A percentile compares a stretch with the other conserved stretches of the same genome.
Evolutionary conservation across 2,113 vertebrate species (phyloP).

Genomic region (Protomyctophum bolini): DNA sequence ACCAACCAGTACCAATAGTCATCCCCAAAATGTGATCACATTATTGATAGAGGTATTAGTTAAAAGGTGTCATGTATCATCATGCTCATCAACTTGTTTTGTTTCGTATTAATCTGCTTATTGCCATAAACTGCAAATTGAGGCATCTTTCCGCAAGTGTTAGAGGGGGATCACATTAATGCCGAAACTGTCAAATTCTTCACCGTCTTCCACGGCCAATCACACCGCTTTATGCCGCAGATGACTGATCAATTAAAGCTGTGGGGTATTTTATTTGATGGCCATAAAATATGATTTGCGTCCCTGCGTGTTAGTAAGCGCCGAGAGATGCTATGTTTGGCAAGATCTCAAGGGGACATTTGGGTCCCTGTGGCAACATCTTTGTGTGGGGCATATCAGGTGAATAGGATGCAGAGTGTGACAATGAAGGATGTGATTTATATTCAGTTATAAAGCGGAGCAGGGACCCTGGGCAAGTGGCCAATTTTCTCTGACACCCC

Average conservation of each 20-base stretch:
- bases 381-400: slow-evolving; percentile 43
- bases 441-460: slow-evolving; percentile 51
- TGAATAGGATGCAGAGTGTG: slow-evolving; percentile 32
- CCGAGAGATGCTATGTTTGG: slow-evolving; percentile 50
- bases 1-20: too few relatives aligned
- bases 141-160: slow-evolving; percentile 2
- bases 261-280: slow-evolving; percentile 40
- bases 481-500: slow-evolving; percentile 44
- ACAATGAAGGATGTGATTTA: slow-evolving; percentile 53
- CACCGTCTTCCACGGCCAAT: neutral
- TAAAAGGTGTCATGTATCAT: neutral
- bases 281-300: slow-evolving; percentile 54
- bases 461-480: slow-evolving; percentile 45
- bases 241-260: slow-evolving; percentile 46
- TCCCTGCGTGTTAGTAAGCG: slow-evolving; percentile 47
- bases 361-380: slow-evolving; percentile 15
- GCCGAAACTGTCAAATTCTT: slow-evolving; percentile 4
- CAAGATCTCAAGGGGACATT: slow-evolving; percentile 33
- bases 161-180: slow-evolving; percentile 15
- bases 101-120: neutral
- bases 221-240: slow-evolving; percentile 28
- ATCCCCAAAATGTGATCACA: slow-evolving; percentile 5
- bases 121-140: slow-evolving; percentile 27
- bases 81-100: slow-evolving; percentile 22
- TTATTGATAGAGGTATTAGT: slow-evolving; percentile 31